Conservation (phyloP, 2,888 invertebrate genomes). For the Epirrhoe tristata region DNA sequence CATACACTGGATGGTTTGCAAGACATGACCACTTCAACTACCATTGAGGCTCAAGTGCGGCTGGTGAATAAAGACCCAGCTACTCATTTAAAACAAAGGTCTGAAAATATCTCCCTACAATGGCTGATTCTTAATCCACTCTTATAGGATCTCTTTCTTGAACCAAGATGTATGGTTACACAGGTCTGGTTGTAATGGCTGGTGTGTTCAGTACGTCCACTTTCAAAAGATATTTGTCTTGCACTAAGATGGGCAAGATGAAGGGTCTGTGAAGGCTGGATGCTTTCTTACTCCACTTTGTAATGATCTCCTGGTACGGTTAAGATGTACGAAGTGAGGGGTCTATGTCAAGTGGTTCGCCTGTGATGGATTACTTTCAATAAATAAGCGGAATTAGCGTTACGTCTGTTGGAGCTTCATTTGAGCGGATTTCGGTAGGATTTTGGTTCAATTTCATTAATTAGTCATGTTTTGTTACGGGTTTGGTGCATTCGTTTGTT, state of each 20-base stretch:
- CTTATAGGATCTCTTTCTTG: slow-evolving; percentile 32
- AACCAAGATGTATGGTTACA: slow-evolving; percentile 9
- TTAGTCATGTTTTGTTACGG: slow-evolving; percentile 58
- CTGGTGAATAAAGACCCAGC: slow-evolving; percentile 53
- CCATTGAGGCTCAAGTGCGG: slow-evolving; percentile 66
- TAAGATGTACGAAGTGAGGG: slow-evolving; percentile 31
- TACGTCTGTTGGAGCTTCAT: slow-evolving; percentile 63
- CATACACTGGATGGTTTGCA: slow-evolving; percentile 58
- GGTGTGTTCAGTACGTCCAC: slow-evolving; percentile 24
- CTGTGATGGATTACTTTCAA: slow-evolving; percentile 74
- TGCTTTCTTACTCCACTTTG: slow-evolving; percentile 46
- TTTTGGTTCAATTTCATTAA: slow-evolving; percentile 65
- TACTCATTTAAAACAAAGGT: slow-evolving; percentile 44
- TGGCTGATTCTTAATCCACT: slow-evolving; percentile 46
- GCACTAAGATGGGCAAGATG: slow-evolving; percentile 19
- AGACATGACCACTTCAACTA: slow-evolving; percentile 76
- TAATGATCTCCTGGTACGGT: slow-evolving; percentile 43
- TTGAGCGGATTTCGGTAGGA: slow-evolving; percentile 72
- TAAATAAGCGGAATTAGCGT: slow-evolving; percentile 75
- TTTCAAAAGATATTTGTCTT: slow-evolving; percentile 23
- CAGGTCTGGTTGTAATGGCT: slow-evolving; percentile 17
- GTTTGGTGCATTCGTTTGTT: slow-evolving; percentile 49
- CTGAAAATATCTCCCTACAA: slow-evolving; percentile 48
- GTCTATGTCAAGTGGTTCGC: slow-evolving; percentile 48
- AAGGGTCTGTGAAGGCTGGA: slow-evolving; percentile 20